Conservation (phyloP, 2,888 invertebrate species). For the Lasius platythorax region DNA sequence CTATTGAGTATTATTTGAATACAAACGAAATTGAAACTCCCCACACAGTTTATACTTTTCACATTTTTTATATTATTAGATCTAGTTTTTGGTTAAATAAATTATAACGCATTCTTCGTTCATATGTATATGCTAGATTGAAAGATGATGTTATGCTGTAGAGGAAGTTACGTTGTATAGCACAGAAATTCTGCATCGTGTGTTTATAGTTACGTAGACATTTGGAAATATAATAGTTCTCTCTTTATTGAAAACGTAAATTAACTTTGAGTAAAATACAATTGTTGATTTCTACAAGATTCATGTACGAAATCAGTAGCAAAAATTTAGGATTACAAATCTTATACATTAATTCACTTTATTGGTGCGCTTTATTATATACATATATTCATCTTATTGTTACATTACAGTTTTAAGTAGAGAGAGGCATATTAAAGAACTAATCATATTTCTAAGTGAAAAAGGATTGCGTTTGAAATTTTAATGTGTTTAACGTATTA, state of each 20-base stretch:
- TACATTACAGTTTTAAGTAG: not conserved
- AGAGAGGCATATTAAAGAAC: not conserved
- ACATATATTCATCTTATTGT: not conserved
- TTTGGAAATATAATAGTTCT: not conserved
- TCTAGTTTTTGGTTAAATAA: not conserved
- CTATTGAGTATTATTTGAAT: not conserved
- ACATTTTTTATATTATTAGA: conserved; percentile 1
- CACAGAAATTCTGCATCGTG: not conserved
- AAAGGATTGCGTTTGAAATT: not conserved
- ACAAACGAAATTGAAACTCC: not conserved
- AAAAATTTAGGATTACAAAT: not conserved
- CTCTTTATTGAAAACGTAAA: conserved; percentile 17
- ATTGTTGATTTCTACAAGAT: conserved; percentile 12
- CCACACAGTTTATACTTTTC: not conserved
- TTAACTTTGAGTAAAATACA: conserved; percentile 3
- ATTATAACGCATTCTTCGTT: too few relatives aligned
- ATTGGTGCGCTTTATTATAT: not conserved
- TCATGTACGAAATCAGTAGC: not conserved
- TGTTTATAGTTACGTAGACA: not conserved
- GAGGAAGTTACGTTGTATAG: not conserved
- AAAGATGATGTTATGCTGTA: not conserved
- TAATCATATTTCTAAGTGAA: not conserved
- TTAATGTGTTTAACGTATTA: not conserved
- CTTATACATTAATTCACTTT: not conserved
- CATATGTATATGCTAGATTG: not conserved